These are phyloP conservation scores for Stichodactyla helianthus DNA, from an alignment of 64 coral and sea anemone genomes.

Conservation along the genomic window DNA sequence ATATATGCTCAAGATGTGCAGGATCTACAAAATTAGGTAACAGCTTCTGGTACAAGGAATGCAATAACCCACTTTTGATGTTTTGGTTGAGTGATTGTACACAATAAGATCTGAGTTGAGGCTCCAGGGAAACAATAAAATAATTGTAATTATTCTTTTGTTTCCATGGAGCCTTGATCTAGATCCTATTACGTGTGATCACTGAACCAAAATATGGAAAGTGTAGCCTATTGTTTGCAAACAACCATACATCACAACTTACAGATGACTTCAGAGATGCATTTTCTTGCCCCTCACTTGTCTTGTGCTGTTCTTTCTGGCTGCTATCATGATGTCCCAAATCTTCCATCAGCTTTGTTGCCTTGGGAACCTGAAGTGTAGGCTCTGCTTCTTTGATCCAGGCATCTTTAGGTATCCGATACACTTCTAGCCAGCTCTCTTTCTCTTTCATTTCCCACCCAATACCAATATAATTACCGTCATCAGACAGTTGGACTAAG, in stretches of 20 bases:
- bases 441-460: constrained; percentile 60
- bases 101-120: too few species aligned
- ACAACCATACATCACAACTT: not conserved
- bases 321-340: not conserved
- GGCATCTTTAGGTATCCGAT: constrained; percentile 73
- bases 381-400: constrained; percentile 84
- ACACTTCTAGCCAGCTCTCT: constrained; percentile 78
- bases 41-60: too few species aligned
- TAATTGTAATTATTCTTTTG: too few species aligned
- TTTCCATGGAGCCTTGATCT: too few species aligned
- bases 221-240: too few species aligned
- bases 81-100: too few species aligned
- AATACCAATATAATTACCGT: constrained; percentile 70
- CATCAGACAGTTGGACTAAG: constrained; percentile 55
- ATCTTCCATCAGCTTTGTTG: constrained; percentile 45
- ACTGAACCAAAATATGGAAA: too few species aligned
- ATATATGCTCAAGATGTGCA: too few species aligned
- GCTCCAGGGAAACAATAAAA: too few species aligned
- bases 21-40: too few species aligned
- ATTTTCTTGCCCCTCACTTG: not conserved
- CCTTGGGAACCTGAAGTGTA: constrained; percentile 20
- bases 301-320: not conserved
- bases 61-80: too few species aligned
- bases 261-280: not conserved
- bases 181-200: too few species aligned